Evolutionary conservation across 2,113 vertebrate species (phyloP).

Genomic region (Mormoops blainvillei): DNA sequence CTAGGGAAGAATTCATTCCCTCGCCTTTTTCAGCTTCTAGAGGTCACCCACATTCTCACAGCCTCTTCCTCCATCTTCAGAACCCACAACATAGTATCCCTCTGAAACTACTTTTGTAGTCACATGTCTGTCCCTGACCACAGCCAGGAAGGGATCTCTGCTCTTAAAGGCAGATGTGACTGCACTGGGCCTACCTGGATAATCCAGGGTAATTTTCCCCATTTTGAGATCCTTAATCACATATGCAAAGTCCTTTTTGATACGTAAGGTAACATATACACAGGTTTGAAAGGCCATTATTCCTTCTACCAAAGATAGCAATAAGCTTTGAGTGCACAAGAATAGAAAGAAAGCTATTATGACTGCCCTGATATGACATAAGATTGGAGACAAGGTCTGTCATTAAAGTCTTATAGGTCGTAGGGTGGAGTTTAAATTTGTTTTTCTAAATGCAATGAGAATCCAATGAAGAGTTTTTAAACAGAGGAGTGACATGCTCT

Average conservation of each 20-base stretch:
- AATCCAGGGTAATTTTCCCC: not conserved
- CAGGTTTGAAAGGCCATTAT: not conserved
- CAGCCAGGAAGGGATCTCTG: not conserved
- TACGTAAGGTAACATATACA: not conserved
- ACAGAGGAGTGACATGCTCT: not conserved
- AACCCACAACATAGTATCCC: not conserved
- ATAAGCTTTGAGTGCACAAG: not conserved
- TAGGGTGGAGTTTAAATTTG: not conserved
- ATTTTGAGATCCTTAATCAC: not conserved
- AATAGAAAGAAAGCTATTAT: not conserved
- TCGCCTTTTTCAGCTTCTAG: not conserved
- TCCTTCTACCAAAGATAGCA: not conserved
- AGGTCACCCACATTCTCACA: not conserved
- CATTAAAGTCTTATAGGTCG: not conserved
- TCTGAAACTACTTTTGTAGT: not conserved
- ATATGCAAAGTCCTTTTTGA: not conserved
- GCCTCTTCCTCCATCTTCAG: not conserved
- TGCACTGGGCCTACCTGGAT: not conserved
- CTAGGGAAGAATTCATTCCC: not conserved
- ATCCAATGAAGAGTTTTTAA: not conserved
- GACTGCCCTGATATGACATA: not conserved
- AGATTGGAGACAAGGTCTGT: not conserved
- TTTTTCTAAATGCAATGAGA: not conserved
- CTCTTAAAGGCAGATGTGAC: not conserved
- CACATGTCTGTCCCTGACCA: not conserved